A percentile compares a stretch with the other conserved stretches of the same genome.
Evolutionary conservation across 2,797 vertebrate genomes (phyloP).

Genomic region (Notolabrus celidotus): DNA sequence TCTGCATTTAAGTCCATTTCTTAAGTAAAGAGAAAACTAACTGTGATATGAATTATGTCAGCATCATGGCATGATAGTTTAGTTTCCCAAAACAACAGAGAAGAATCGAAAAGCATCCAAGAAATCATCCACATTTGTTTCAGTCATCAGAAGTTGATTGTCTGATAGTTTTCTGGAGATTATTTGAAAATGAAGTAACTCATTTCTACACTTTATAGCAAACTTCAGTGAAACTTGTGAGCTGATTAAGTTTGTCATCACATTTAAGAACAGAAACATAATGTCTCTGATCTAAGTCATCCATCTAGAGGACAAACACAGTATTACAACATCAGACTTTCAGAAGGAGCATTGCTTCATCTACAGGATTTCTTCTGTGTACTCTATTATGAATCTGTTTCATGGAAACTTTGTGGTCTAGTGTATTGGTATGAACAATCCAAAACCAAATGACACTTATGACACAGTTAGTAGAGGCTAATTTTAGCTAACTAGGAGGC

Average conservation of each 20-base stretch:
- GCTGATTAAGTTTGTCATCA: too few species aligned
- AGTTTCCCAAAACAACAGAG: background rate
- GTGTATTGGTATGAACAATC: too few species aligned
- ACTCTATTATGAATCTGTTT: too few species aligned
- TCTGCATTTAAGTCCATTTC: conserved; percentile 1
- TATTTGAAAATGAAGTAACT: conserved; percentile 49
- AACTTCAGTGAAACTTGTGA: background rate
- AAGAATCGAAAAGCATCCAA: too few species aligned
- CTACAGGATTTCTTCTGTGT: too few species aligned
- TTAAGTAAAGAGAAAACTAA: background rate
- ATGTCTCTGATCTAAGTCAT: background rate
- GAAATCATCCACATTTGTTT: too few species aligned
- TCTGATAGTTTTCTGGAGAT: conserved; percentile 11
- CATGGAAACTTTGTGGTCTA: too few species aligned
- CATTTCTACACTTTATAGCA: conserved; percentile 20
- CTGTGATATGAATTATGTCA: conserved; percentile 1
- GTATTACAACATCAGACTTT: too few species aligned
- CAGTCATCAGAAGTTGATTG: background rate
- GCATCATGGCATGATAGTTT: background rate
- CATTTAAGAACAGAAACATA: background rate
- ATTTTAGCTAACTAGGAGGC: too few species aligned
- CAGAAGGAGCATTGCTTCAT: too few species aligned
- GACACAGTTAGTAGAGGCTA: too few species aligned
- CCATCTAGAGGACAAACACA: conserved; percentile 32
- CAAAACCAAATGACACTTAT: too few species aligned